Percentiles rank a stretch among this genome's conserved stretches.
phyloP scores from a whole-genome alignment of 2,888 invertebrate species.

The Stenichneumon culpator region DNA sequence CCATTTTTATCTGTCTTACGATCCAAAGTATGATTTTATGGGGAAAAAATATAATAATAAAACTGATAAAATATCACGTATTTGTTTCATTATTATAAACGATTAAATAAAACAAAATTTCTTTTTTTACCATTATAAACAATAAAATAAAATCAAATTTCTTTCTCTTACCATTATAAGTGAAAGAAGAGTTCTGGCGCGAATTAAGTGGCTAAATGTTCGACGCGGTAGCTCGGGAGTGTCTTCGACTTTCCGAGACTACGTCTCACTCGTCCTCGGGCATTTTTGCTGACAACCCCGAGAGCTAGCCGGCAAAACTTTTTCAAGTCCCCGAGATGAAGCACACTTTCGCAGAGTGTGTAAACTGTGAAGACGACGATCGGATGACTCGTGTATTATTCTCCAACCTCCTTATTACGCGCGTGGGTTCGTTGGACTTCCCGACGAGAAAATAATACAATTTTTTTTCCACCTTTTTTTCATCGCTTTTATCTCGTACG shows the following conservation, averaged over 20 bases:
- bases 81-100: neutral
- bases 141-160: neutral
- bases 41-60: neutral
- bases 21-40: neutral
- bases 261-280: constrained; percentile 17
- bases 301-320: constrained; percentile 1
- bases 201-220: constrained; percentile 1
- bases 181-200: neutral
- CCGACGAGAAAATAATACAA: constrained; percentile 51
- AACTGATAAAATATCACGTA: neutral
- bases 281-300: constrained; percentile 33
- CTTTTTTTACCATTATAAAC: neutral
- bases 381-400: constrained; percentile 67
- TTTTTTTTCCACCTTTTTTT: constrained; percentile 23
- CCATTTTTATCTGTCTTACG: neutral
- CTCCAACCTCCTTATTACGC: constrained; percentile 27
- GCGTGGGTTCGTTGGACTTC: constrained; percentile 41
- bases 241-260: neutral
- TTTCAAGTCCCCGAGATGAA: constrained; percentile 7
- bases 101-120: neutral
- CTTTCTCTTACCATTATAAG: neutral
- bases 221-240: constrained; percentile 9
- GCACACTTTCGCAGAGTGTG: constrained; percentile 10
- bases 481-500: constrained; percentile 10
- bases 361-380: constrained; percentile 38